Conservation (phyloP, 53 echinoderm and acorn worm species). For the Echinometra lucunter region DNA sequence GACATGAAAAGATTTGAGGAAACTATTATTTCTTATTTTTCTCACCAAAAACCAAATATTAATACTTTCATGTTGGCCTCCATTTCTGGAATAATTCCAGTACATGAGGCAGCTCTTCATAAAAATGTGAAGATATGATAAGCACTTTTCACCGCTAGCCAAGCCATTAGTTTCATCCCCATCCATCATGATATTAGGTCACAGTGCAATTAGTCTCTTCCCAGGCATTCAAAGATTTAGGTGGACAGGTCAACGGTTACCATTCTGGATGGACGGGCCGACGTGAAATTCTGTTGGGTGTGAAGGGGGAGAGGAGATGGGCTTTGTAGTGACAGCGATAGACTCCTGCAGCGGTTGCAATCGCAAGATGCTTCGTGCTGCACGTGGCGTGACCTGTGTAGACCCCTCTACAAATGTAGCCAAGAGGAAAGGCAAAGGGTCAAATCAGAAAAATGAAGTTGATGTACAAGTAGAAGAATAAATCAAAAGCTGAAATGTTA, state of each 20-base stretch:
- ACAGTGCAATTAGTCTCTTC: background rate
- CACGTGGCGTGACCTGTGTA: background rate
- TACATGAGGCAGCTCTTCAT: background rate
- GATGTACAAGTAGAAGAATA: background rate
- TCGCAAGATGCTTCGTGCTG: conserved; percentile 8
- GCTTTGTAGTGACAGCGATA: background rate
- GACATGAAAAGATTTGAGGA: too few species aligned
- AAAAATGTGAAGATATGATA: background rate
- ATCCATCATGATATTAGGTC: background rate
- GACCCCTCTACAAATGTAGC: background rate
- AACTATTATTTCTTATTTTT: background rate
- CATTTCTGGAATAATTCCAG: background rate
- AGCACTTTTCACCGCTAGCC: background rate
- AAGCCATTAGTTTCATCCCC: background rate
- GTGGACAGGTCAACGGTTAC: conserved; percentile 11
- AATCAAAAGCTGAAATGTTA: background rate
- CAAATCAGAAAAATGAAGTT: background rate
- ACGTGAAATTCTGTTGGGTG: background rate
- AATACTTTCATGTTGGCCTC: background rate
- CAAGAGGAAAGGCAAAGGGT: too few species aligned
- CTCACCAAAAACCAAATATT: background rate
- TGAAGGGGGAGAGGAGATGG: background rate
- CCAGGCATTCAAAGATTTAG: background rate
- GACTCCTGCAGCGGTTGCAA: conserved; percentile 18
- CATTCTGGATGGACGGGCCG: background rate